Evolutionary conservation across 2,888 invertebrate genomes (phyloP).

Genomic region (Tridacna gigas): DNA sequence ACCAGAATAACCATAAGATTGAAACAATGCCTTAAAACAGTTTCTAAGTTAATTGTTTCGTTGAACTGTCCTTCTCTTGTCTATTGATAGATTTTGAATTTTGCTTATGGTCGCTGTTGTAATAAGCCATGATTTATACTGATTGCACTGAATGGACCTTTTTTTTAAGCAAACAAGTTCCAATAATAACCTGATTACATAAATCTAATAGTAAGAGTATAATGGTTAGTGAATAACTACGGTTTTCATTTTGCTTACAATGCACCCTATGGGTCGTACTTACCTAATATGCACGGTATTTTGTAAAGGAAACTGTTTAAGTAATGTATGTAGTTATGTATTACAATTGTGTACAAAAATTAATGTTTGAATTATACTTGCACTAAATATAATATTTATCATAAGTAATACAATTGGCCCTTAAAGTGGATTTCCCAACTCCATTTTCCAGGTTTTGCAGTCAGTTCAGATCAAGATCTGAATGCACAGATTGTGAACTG

Average conservation of each 20-base stretch:
- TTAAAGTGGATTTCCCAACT: no score
- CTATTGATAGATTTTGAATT: not conserved
- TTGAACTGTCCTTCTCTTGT: not conserved
- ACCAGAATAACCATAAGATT: slow-evolving; percentile 1
- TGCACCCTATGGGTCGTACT: not conserved
- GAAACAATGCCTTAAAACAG: not conserved
- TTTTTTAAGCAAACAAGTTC: not conserved
- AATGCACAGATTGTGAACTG: no score
- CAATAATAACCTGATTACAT: not conserved
- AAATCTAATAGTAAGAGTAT: not conserved
- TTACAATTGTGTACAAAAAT: not conserved
- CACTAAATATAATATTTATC: no score
- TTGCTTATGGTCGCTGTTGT: not conserved
- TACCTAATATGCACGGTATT: not conserved
- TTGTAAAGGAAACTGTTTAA: not conserved
- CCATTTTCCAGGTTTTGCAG: no score
- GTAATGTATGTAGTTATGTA: not conserved
- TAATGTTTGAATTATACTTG: not conserved
- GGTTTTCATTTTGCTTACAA: not conserved
- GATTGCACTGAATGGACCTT: not conserved
- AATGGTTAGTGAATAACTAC: not conserved
- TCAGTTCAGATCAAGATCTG: no score
- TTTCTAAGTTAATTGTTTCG: not conserved
- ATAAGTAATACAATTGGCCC: no score
- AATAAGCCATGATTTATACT: not conserved